Evolutionary conservation across 2,113 vertebrate species (phyloP), one percentile per base, ranked within the genome.

Genomic region (Sinosuthora webbiana): DNA sequence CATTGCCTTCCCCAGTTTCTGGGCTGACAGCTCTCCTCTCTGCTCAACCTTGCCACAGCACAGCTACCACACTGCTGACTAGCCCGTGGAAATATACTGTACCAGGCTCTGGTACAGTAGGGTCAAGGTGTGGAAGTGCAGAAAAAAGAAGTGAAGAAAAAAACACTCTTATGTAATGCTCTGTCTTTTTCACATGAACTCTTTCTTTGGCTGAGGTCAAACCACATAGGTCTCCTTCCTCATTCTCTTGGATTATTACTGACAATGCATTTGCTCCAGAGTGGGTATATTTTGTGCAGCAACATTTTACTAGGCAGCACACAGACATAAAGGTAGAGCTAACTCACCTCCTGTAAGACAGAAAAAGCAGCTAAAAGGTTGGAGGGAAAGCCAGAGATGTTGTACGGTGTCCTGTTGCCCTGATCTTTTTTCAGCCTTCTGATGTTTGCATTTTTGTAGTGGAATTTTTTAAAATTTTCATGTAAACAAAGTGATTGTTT

Each of bases 241-340:
- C 35, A 13, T 64, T 82, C 37, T 71, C 16, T 42, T 30, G 50
- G 39, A 18, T 90, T 57, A 44, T 18, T n/a, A 31, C 42, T 53
- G 70, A 37, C 18, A 33, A 2, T 16, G 23, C 6, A 6, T 74
- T 91, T 83, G 33, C 41, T 35, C 31, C 33, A 33, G 9, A 13
- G 18, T 5, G 6, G 23, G 16, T 64, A 2, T 39, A 11, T 7
- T 24, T 27, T 6, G 0, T 3, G 37, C n/a, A 73, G 62, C 24
- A 24, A 4, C 17, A 5, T 62, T 69, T 94, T 39, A 8, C 41
- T 63, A 35, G 39, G 39, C 39, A 73, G 50, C 30, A 41, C 0
- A 0, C 18, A 68, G 70, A 24, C 49, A 39, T 13, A 7, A 7
- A 33, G 28, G 41, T 75, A 65, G 50, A 79, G 21, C 6, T 24